Evolutionary conservation across 2,113 vertebrate genomes (phyloP).

Genomic region (Genyomyrus donnyi): DNA sequence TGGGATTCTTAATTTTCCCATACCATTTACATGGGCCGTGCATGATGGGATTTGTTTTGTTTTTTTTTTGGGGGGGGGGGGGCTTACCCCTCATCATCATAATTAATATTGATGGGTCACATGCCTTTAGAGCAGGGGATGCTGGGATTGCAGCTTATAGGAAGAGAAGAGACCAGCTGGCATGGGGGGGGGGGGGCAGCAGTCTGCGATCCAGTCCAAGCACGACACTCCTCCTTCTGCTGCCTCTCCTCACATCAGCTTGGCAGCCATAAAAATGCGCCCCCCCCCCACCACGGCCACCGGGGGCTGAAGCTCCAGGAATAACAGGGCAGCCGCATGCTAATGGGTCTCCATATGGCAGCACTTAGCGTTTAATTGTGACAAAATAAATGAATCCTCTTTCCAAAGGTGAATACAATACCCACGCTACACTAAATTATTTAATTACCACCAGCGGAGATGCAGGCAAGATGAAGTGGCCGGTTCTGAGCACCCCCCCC

Average conservation of each 20-base stretch:
- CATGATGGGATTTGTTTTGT: neutral
- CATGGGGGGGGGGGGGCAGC: neutral
- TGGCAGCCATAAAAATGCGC: neutral
- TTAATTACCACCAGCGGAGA: slow-evolving; percentile 2
- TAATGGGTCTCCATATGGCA: slow-evolving; percentile 8
- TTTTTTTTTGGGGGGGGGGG: no score
- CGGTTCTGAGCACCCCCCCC: neutral
- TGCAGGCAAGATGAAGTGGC: neutral
- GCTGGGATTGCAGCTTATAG: neutral
- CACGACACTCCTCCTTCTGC: neutral
- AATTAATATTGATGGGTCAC: neutral
- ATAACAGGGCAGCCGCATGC: slow-evolving; percentile 39
- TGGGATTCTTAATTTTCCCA: no score
- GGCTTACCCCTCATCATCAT: neutral
- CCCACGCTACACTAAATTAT: neutral
- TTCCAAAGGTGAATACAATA: slow-evolving; percentile 1
- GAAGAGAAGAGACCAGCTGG: neutral
- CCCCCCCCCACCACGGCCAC: neutral
- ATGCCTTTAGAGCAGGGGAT: neutral
- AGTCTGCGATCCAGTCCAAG: neutral
- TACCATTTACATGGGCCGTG: neutral
- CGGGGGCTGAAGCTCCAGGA: neutral
- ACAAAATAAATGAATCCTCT: neutral
- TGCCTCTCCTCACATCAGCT: neutral
- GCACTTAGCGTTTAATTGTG: slow-evolving; percentile 9